phyloP scores from a whole-genome alignment of 2,113 vertebrate genomes.

The Oriolus oriolus region DNA sequence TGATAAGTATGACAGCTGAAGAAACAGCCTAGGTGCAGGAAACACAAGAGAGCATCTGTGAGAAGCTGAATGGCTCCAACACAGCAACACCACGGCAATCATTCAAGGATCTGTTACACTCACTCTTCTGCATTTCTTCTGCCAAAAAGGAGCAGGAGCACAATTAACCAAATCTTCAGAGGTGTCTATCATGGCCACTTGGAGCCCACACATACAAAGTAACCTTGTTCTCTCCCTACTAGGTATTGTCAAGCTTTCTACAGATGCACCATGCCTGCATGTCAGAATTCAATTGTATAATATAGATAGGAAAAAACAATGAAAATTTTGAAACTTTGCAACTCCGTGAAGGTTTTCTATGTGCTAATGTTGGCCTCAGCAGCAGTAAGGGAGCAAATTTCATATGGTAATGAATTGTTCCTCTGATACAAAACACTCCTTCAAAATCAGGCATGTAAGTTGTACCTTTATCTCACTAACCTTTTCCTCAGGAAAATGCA shows the following conservation, averaged over 20 bases:
- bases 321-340: neutral
- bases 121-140: neutral
- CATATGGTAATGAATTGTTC: neutral
- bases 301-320: neutral
- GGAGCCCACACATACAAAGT: neutral
- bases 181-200: neutral
- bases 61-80: neutral
- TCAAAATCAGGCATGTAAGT: neutral
- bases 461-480: neutral
- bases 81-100: neutral
- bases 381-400: neutral
- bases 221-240: neutral
- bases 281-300: neutral
- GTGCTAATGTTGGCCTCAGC: neutral
- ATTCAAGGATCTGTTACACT: neutral
- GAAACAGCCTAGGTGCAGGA: neutral
- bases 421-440: neutral
- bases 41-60: neutral
- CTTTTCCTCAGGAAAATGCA: neutral
- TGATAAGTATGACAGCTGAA: neutral
- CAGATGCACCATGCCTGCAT: fast-evolving
- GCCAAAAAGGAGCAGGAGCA: neutral
- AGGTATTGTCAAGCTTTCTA: neutral
- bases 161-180: neutral
- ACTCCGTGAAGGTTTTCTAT: neutral